Evolutionary conservation across 2,888 invertebrate species (phyloP).

Genomic region (Clistopyga incitator): DNA sequence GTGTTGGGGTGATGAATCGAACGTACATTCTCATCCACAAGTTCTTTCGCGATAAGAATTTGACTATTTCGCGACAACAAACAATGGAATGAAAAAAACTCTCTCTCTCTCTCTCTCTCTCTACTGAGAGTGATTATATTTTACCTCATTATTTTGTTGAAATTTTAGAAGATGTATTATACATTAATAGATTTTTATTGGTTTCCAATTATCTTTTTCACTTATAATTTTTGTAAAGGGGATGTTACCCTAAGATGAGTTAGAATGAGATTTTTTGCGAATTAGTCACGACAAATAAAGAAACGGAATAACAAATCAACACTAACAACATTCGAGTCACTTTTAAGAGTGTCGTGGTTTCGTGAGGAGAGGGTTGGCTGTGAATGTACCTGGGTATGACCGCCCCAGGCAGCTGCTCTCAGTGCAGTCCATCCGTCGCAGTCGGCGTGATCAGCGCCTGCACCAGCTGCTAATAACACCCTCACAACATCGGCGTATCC

Average conservation of each 20-base stretch:
- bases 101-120: too few species aligned
- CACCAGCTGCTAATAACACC: constrained; percentile 87
- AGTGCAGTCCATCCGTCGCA: constrained; percentile 96
- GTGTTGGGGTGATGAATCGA: background rate
- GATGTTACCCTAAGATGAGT: constrained; percentile 31
- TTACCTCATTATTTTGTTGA: too few species aligned
- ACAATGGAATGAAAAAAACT: too few species aligned
- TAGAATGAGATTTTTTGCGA: constrained; percentile 57
- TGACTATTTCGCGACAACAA: too few species aligned
- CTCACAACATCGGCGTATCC: constrained; percentile 90
- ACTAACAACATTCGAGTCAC: constrained; percentile 73
- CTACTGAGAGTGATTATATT: too few species aligned
- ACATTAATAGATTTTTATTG: background rate
- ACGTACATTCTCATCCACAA: background rate
- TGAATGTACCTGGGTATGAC: constrained; percentile 91
- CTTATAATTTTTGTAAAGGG: background rate
- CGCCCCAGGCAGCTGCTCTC: constrained; percentile 97
- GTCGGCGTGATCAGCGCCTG: constrained; percentile 91
- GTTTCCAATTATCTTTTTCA: background rate
- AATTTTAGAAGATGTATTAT: background rate
- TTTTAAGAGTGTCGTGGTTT: constrained; percentile 73
- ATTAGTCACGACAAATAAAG: constrained; percentile 69
- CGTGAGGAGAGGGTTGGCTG: constrained; percentile 72
- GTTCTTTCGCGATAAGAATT: too few species aligned
- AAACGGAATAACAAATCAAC: constrained; percentile 71